Conservation (phyloP, 2,888 invertebrate genomes). For the Dicycla oo region DNA sequence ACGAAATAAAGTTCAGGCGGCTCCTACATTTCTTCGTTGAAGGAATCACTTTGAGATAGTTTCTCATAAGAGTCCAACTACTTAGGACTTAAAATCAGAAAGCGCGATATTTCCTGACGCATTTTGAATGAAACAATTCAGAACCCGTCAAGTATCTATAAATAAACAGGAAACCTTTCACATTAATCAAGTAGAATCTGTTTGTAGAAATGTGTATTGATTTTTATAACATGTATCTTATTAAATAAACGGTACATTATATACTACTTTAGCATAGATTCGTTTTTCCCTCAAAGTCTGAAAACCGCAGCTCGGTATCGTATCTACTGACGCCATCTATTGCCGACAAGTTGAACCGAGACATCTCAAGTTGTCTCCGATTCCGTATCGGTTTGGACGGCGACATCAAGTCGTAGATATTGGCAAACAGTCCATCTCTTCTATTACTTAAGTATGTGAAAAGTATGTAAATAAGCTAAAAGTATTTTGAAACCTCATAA, state of each 20-base stretch:
- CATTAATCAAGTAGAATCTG: too few species aligned
- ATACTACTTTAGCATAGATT: not conserved
- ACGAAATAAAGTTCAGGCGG: not conserved
- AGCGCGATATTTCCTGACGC: not conserved
- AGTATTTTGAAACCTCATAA: not conserved
- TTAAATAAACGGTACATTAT: not conserved
- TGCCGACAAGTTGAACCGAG: conserved; percentile 7
- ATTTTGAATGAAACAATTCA: not conserved
- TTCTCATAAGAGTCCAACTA: not conserved
- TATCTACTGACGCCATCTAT: conserved; percentile 57
- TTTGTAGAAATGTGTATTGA: too few species aligned
- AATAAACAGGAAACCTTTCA: too few species aligned
- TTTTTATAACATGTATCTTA: not conserved
- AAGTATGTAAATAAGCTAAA: not conserved
- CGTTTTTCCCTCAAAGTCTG: conserved; percentile 1
- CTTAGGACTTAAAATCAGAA: not conserved
- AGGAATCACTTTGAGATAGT: not conserved
- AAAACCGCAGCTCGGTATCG: not conserved
- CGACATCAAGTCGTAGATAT: not conserved
- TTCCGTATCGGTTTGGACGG: not conserved
- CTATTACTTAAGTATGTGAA: not conserved
- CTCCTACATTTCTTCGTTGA: not conserved
- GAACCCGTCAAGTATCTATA: not conserved
- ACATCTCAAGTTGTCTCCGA: not conserved
- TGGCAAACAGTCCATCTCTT: not conserved